A percentile compares a stretch with the other conserved stretches of the same genome.
phyloP scores from a whole-genome alignment of 2,888 invertebrate species.

The Entomobrya proxima region DNA sequence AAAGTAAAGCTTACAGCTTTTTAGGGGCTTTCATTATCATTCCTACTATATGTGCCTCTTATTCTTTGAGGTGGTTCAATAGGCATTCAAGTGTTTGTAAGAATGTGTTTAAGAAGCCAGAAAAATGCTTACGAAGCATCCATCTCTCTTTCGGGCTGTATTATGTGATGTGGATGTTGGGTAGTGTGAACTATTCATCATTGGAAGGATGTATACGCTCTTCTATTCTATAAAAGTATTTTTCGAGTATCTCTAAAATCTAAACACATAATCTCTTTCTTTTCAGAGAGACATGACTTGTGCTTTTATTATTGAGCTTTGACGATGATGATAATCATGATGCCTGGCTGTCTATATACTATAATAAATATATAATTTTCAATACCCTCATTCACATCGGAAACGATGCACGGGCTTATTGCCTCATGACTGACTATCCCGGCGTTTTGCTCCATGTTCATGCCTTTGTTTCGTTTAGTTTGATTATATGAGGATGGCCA shows the following conservation, averaged over 20 bases:
- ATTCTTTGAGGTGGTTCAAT: constrained; percentile 49
- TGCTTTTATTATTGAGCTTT: constrained; percentile 54
- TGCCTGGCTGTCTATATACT: neutral
- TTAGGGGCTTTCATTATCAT: constrained; percentile 42
- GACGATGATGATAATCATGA: constrained; percentile 18
- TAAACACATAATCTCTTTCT: constrained; percentile 47
- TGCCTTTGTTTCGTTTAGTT: constrained; percentile 20
- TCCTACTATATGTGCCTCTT: neutral
- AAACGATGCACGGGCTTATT: neutral
- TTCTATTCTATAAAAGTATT: neutral
- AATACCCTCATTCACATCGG: neutral
- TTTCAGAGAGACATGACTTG: constrained; percentile 59
- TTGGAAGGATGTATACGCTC: neutral
- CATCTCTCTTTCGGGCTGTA: neutral
- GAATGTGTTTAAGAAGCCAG: constrained; percentile 63
- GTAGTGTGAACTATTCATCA: constrained; percentile 22
- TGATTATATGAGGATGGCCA: constrained; percentile 33
- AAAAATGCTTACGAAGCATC: constrained; percentile 62
- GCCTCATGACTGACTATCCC: neutral
- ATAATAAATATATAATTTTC: constrained; percentile 17
- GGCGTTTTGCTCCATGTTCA: neutral
- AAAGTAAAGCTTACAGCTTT: neutral
- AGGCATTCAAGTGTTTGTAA: constrained; percentile 58
- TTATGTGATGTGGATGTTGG: neutral
- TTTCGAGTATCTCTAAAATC: constrained; percentile 23